Percentiles rank a stretch among this genome's conserved stretches.
These are phyloP conservation scores for Stramonita haemastoma DNA, from an alignment of 2,888 invertebrate species.

Conservation along the genomic window DNA sequence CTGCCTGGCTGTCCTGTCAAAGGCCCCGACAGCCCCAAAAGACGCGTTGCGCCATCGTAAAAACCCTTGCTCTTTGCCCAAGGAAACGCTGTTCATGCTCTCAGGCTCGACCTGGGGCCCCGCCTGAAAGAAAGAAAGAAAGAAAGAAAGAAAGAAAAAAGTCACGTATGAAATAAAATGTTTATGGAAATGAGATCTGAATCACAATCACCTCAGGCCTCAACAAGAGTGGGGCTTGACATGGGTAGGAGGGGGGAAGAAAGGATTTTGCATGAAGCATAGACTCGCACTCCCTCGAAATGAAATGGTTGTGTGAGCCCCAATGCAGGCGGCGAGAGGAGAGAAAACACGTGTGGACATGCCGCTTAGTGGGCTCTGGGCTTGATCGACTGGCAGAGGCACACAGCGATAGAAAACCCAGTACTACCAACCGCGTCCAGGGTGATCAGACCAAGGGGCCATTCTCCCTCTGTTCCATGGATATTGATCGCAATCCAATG, in stretches of 20 bases:
- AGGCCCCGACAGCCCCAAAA: conserved; percentile 15
- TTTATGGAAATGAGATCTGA: conserved; percentile 45
- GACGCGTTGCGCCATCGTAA: conserved; percentile 38
- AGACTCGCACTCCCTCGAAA: conserved; percentile 20
- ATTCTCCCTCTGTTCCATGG: not conserved
- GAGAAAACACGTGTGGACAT: not conserved
- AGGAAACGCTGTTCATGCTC: conserved; percentile 20
- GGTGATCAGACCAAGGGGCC: not conserved
- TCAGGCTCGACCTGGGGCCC: not conserved
- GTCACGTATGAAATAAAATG: conserved; percentile 39
- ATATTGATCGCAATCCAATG: not conserved
- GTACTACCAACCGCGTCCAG: conserved; percentile 10
- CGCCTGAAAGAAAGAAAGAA: not conserved
- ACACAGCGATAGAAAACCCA: not conserved
- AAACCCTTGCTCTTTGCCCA: conserved; percentile 2
- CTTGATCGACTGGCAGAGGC: conserved; percentile 6
- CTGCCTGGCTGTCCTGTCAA: conserved; percentile 25
- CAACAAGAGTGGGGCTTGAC: not conserved
- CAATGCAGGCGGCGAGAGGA: conserved; percentile 17
- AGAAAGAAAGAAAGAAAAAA: not conserved
- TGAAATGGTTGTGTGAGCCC: conserved; percentile 26
- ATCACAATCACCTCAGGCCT: conserved; percentile 28
- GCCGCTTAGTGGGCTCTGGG: not conserved
- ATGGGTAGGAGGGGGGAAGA: not conserved
- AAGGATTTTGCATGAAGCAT: conserved; percentile 2